A percentile compares a stretch with the other conserved stretches of the same genome.
Conservation (phyloP, 2,797 vertebrate genomes). For the Mus minutoides region DNA sequence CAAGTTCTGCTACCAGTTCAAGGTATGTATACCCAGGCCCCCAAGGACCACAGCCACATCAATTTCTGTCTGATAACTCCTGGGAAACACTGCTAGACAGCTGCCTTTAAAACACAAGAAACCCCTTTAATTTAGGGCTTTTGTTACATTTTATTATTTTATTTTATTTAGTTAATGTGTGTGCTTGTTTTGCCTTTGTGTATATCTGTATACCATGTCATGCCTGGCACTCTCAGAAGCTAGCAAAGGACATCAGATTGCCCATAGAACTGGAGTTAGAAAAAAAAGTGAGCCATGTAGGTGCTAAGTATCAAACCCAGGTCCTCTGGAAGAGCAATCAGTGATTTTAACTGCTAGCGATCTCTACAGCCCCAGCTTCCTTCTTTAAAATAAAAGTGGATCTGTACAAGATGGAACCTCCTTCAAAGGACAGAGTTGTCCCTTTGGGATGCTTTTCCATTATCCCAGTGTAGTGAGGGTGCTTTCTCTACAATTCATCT, state of each 20-base stretch:
- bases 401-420: not conserved
- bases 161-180: not conserved
- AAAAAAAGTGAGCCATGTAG: not conserved
- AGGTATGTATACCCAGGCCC: not conserved
- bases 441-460: not conserved
- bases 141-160: not conserved
- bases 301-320: not conserved
- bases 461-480: not conserved
- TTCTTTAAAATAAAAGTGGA: not conserved
- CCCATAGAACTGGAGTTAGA: not conserved
- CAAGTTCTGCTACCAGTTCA: not conserved
- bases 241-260: not conserved
- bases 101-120: not conserved
- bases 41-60: not conserved
- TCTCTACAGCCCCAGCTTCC: not conserved
- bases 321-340: not conserved
- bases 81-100: no score
- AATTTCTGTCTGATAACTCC: not conserved
- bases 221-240: not conserved
- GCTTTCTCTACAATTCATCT: not conserved
- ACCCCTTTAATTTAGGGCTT: not conserved
- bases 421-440: not conserved
- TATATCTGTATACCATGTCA: not conserved
- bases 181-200: not conserved
- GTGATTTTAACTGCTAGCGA: not conserved